Evolutionary conservation across 2,888 invertebrate species (phyloP), one percentile per base, ranked within the genome.

Genomic region (Andrena bicolor): DNA sequence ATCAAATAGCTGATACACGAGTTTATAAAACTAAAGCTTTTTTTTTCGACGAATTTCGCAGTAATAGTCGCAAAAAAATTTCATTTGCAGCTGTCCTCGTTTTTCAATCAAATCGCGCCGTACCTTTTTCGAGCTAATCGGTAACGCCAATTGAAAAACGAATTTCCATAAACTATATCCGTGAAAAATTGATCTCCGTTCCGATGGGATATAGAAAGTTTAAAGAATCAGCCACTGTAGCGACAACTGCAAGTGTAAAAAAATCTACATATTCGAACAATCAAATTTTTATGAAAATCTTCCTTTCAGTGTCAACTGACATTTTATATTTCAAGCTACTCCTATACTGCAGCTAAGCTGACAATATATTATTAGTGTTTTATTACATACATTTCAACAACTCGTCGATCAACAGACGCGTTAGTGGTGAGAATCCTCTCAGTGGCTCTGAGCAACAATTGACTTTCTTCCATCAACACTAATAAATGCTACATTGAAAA

Each of bases 1-100:
- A 77, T 49, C 69, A 65, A 76, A 76, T 72, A 16, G 16, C 13
- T 28, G 71, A 71, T 71, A 49, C 49, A 16, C 23, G 20, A 49
- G 20, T 61, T 71, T 71, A 61, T 61, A 60, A 23, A 30, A 41
- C 48, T 61, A n/a, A 61, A 71, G 20, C 60, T 48, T 41, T 23
- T 71, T 71, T 30, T 71, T 30, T 5, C 41, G 16, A 70, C n/a
- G 60, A 61, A 49, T 61, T 61, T 49, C n/a, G 28, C 23, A 30
- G 49, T 48, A 23, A n/a, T 41, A 30, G 48, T 61, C 35, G 71
- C 48, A 49, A 61, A 71, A 71, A 71, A 61, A 13, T 60, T 48
- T 61, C 48, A 71, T 61, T 41, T 61, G 2, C 16, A n/a, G 10
- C 20, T 28, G 49, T 13, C 48, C 16, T 4, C 60, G 71, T 49